Evolutionary conservation across 1,140 invertebrate genomes (phyloP), one percentile per base, ranked within the genome.

Genomic region (Plodia interpunctella): DNA sequence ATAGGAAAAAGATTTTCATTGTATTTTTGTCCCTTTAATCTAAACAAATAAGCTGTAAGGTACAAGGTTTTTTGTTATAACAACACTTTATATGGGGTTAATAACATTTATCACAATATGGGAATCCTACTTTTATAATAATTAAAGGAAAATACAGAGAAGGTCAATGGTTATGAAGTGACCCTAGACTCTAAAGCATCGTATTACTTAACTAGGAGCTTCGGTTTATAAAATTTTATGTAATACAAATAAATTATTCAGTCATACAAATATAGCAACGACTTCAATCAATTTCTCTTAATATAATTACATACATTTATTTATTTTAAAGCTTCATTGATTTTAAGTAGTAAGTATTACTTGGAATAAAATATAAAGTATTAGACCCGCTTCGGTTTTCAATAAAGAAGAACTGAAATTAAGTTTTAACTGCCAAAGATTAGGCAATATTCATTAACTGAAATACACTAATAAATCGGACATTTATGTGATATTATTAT

Each of bases 311-410:
- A 51, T 6, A 35, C 63, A 76, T 72, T 30, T 66, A 67, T 70
- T 78, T 50, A 70, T 68, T 72, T 85, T 86, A 86, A 86, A 86
- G 83, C 83, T 86, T 85, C 79, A 74, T 85, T 79, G 74, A 76
- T 76, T 84, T 74, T 53, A 53, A 51, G 11, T 44, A 15, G 73
- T 53, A 53, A 51, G 11, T 44, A 15, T 44, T 13, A 35, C 32
- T 9, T 35, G 21, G 32, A 44, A 44, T 17, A 44, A 15, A 44
- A 44, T 13, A 15, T 44, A 44, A 44, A 32, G 11, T 32, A 32
- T 5, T 32, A 1, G 6, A 32, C 30, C 30, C 30, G 30, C 30
- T 32, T 32, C 30, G 11, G 3, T 9, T 10, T 32, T 4, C 6
- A 32, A 32, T 10, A 32, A 32, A 11, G 30, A 11, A 32, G n/a